Percentiles rank a stretch among this genome's conserved stretches.
Conservation (phyloP, 2,888 invertebrate species). For the Aphrophora alni region DNA sequence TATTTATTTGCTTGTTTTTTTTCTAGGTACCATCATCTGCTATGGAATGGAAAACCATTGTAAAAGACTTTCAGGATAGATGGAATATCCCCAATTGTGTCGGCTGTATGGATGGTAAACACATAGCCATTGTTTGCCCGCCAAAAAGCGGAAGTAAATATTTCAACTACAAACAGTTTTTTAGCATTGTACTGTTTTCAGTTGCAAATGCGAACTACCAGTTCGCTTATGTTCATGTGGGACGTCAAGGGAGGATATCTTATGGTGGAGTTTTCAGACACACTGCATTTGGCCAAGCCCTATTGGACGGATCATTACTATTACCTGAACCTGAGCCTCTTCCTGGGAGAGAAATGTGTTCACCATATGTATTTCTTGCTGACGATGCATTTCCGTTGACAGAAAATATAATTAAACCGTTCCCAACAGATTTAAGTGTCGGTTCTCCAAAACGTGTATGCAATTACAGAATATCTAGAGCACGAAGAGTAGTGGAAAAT, state of each 20-base stretch:
- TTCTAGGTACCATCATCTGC: conserved; percentile 31
- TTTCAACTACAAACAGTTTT: conserved; percentile 23
- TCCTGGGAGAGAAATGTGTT: conserved; percentile 37
- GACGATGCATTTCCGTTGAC: conserved; percentile 50
- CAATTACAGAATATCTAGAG: conserved; percentile 46
- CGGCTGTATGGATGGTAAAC: conserved; percentile 31
- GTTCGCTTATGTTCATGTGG: conserved; percentile 45
- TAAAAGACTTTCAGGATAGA: conserved; percentile 15
- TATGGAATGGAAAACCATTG: conserved; percentile 30
- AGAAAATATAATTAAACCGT: conserved; percentile 44
- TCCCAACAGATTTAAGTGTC: conserved; percentile 30
- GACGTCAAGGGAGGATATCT: conserved; percentile 46
- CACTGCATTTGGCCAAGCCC: conserved; percentile 30
- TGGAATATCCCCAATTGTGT: conserved; percentile 33
- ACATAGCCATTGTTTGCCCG: conserved; percentile 29
- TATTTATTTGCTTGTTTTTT: too few species aligned
- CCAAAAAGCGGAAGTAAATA: conserved; percentile 34
- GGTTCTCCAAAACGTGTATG: conserved; percentile 42
- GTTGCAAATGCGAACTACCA: conserved; percentile 44
- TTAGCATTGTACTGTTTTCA: conserved; percentile 19
- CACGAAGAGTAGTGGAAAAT: conserved; percentile 44
- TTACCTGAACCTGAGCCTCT: conserved; percentile 39
- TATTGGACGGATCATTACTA: conserved; percentile 31
- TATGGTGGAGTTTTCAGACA: conserved; percentile 28
- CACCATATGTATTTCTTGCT: conserved; percentile 47